Evolutionary conservation across 2,113 vertebrate species (phyloP).

Genomic region (Apeltes quadracus): DNA sequence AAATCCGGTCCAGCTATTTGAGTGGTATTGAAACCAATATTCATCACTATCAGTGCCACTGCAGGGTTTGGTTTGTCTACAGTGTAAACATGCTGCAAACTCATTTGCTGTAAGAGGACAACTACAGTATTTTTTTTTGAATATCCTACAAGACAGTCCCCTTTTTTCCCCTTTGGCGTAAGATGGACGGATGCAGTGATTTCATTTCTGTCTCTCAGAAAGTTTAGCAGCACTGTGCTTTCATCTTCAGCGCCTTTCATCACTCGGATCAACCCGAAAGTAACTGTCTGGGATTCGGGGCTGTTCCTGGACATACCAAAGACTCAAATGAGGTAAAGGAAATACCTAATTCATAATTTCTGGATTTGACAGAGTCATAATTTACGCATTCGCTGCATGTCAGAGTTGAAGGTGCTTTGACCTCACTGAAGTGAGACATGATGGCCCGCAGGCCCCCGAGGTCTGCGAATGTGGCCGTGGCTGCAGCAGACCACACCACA

Average conservation of each 20-base stretch:
- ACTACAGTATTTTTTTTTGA: neutral
- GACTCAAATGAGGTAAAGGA: conserved; percentile 28
- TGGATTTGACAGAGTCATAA: conserved; percentile 61
- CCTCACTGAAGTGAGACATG: conserved; percentile 72
- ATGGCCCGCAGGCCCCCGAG: conserved; percentile 62
- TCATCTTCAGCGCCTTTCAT: conserved; percentile 13
- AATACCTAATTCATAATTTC: conserved; percentile 61
- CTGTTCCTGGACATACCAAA: conserved; percentile 23
- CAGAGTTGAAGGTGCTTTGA: conserved; percentile 65
- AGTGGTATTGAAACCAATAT: neutral
- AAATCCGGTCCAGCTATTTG: neutral
- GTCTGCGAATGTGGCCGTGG: conserved; percentile 48
- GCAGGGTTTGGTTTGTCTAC: neutral
- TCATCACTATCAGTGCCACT: neutral
- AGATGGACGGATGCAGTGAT: conserved; percentile 23
- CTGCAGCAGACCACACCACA: conserved; percentile 70
- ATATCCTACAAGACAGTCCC: neutral
- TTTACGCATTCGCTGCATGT: conserved; percentile 64
- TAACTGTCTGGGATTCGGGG: conserved; percentile 1
- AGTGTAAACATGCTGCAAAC: neutral
- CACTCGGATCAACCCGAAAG: conserved; percentile 5
- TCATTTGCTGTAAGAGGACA: neutral
- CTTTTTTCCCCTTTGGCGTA: neutral
- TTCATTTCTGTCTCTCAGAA: neutral
- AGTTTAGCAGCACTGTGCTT: neutral